A percentile compares a stretch with the other conserved stretches of the same genome.
These are phyloP conservation scores for Zonotrichia leucophrys DNA, from an alignment of 2,113 vertebrate genomes.

Conservation along the genomic window DNA sequence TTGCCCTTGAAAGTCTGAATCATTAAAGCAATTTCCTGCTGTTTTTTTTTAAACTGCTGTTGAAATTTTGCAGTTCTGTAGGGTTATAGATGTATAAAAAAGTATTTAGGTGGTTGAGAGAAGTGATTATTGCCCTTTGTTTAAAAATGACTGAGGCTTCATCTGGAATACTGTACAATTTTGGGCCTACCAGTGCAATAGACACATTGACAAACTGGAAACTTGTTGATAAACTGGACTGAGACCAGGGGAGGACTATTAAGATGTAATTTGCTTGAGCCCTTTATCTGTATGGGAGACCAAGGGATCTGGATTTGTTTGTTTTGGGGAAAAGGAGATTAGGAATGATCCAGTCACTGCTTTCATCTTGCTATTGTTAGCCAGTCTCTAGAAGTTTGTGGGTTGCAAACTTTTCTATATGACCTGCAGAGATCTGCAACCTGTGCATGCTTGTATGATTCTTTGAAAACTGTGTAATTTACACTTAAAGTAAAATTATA, in stretches of 20 bases:
- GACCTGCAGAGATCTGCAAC: background rate
- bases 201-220: background rate
- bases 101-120: background rate
- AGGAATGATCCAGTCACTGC: background rate
- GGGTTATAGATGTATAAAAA: background rate
- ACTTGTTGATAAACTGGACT: background rate
- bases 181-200: background rate
- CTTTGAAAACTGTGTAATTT: background rate
- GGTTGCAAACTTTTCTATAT: background rate
- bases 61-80: background rate
- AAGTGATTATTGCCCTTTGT: background rate
- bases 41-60: background rate
- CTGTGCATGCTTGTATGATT: background rate
- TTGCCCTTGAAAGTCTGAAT: background rate
- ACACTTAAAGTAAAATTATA: background rate
- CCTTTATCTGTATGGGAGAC: background rate
- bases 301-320: background rate
- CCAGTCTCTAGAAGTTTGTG: background rate
- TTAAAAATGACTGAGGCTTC: background rate
- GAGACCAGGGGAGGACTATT: background rate
- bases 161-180: background rate
- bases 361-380: background rate
- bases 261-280: background rate
- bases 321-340: background rate
- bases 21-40: background rate